Conservation (phyloP, 2,797 vertebrate species). For the Catharus ustulatus region DNA sequence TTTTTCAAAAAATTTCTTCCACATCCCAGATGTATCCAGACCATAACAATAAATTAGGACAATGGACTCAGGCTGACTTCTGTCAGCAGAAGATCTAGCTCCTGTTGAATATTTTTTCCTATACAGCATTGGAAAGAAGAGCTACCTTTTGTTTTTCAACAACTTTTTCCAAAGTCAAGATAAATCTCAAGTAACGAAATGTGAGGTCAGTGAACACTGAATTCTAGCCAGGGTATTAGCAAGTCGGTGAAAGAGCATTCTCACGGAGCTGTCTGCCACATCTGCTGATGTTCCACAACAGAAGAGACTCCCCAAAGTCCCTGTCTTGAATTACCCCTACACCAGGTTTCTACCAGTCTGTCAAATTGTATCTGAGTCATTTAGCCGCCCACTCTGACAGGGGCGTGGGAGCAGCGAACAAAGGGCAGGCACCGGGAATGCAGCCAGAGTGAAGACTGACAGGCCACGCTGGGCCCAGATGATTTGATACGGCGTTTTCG, state of each 20-base stretch:
- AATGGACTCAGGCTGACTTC: background rate
- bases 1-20: constrained; percentile 2
- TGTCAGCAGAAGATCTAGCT: background rate
- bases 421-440: background rate
- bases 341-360: constrained; percentile 8
- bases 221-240: constrained; percentile 3
- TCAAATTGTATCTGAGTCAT: constrained; percentile 42
- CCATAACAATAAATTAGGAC: constrained; percentile 18
- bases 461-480: background rate
- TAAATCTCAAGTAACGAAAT: background rate
- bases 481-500: background rate
- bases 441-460: background rate
- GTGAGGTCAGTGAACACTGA: constrained; percentile 33
- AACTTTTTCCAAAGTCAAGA: constrained; percentile 12
- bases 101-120: background rate
- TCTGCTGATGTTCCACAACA: background rate
- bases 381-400: background rate
- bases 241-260: constrained; percentile 30
- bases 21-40: background rate
- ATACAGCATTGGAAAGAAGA: background rate
- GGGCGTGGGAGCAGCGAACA: constrained; percentile 6
- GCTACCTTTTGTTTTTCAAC: background rate
- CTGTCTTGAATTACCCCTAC: constrained; percentile 28
- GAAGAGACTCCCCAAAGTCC: background rate
- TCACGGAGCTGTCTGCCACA: background rate